A percentile compares a stretch with the other conserved stretches of the same genome.
Evolutionary conservation across 2,113 vertebrate species (phyloP).

Genomic region (Xyliphius kryptos): DNA sequence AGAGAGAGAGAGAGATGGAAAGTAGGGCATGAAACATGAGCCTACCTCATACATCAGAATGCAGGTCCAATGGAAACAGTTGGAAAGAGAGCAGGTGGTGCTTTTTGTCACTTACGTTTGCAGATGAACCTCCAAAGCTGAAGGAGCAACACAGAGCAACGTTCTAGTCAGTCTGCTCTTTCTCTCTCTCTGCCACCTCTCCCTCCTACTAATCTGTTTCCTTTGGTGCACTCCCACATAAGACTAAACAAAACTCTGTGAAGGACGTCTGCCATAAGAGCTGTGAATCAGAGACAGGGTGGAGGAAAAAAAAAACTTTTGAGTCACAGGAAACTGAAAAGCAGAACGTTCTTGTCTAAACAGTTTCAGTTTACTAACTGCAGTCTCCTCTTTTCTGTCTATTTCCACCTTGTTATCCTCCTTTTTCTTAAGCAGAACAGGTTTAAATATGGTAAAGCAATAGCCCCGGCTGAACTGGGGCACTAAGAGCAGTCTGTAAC

Average conservation of each 20-base stretch:
- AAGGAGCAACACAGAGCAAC: slow-evolving; percentile 12
- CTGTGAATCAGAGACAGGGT: slow-evolving; percentile 30
- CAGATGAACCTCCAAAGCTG: slow-evolving; percentile 29
- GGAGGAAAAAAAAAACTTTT: slow-evolving; percentile 35
- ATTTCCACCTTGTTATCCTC: slow-evolving; percentile 29
- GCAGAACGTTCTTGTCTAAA: slow-evolving; percentile 27
- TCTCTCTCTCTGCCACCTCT: too few species aligned
- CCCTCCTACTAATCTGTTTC: background rate
- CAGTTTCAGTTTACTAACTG: slow-evolving; percentile 36
- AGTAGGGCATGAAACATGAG: too few species aligned
- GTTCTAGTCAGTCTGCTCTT: slow-evolving; percentile 18
- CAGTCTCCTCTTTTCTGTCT: slow-evolving; percentile 31
- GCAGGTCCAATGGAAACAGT: slow-evolving; percentile 28
- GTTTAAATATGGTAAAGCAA: slow-evolving; percentile 34
- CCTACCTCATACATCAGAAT: slow-evolving; percentile 44
- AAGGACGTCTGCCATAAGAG: slow-evolving; percentile 28
- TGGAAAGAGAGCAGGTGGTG: slow-evolving; percentile 39
- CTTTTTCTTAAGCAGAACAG: slow-evolving; percentile 21
- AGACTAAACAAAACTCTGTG: background rate
- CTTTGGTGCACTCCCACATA: slow-evolving; percentile 5
- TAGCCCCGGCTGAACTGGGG: slow-evolving; percentile 49
- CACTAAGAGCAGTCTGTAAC: slow-evolving; percentile 64
- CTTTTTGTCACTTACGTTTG: slow-evolving; percentile 23
- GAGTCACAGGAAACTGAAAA: slow-evolving; percentile 31
- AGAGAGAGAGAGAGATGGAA: too few species aligned